Base-by-base conservation (phyloP, 2,113 vertebrate species). In the Poeciliopsis retropinna region DNA sequence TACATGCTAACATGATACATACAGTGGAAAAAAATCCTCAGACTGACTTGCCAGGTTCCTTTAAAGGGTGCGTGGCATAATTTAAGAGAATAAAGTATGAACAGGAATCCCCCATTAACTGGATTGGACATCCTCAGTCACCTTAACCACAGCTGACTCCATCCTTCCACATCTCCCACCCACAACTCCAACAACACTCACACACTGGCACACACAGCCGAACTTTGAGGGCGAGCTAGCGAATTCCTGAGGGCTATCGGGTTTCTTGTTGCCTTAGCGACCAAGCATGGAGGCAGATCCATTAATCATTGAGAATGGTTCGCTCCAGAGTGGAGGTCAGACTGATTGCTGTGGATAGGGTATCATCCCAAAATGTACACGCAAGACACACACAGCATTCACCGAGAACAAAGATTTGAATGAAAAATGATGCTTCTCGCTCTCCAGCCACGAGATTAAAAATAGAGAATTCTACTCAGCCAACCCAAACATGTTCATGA, bases 281-380 rank as follows among this genome's bases (percentile, higher is more conserved):
- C 97, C 91, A 60, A 96, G 96, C 95, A 95, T 94, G 95, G 95
- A 99, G 97, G 97, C 97, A 96, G 96, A 97, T 98, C 97, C 97
- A 98, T 99, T 98, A 99, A 99, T 99, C 98, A 99, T 99, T 98
- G 97, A 99, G 96, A 97, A 96, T 96, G 93, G 93, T 92, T 97
- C 92, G 85, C 92, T 92, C 86, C 87, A 95, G 95, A 97, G 96
- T 96, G 97, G 97, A 98, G 97, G 97, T 98, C 97, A 98, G 97
- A 96, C 97, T 99, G 97, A 99, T 98, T 99, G 97, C 96, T 95
- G 96, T 96, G 97, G 97, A 98, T 99, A 97, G 95, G 95, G 97
- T 99, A 97, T 99, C 97, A 98, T 98, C 96, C 95, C 92, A 91
- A 91, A 84, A 87, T 84, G 81, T 81, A 88, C 81, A 87, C 12